Percentiles rank a stretch among this genome's conserved stretches.
phyloP scores from a whole-genome alignment of 2,797 vertebrate genomes.

The Mareca penelope region DNA sequence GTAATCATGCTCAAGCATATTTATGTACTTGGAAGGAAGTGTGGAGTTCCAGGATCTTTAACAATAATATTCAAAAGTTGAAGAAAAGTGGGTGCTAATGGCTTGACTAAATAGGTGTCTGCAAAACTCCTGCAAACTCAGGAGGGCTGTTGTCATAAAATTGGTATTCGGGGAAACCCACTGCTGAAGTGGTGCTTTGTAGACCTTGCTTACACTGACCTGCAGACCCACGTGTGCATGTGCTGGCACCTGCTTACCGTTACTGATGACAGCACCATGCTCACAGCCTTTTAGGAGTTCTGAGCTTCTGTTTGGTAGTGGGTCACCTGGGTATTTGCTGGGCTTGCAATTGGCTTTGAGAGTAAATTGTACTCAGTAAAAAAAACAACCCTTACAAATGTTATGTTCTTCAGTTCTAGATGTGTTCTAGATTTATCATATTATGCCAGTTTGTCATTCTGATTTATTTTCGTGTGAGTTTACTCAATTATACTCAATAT shows the following conservation, averaged over 20 bases:
- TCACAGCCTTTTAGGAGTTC: neutral
- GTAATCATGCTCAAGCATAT: neutral
- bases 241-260: rapidly evolving
- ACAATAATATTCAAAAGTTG: neutral
- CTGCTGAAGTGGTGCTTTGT: neutral
- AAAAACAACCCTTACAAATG: neutral
- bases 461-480: neutral
- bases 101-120: neutral
- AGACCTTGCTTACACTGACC: neutral
- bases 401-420: neutral
- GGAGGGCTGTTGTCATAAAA: neutral
- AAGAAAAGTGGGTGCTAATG: neutral
- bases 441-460: neutral
- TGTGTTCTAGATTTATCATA: neutral
- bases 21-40: neutral
- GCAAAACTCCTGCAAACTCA: neutral
- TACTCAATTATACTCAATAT: neutral
- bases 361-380: neutral
- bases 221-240: neutral
- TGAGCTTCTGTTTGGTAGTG: neutral
- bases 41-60: neutral
- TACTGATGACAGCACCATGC: neutral
- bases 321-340: neutral
- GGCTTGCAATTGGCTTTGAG: neutral
- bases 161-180: neutral